These are phyloP conservation scores for Sciurus vulgaris DNA, from an alignment of 2,797 vertebrate genomes.

Conservation along the genomic window DNA sequence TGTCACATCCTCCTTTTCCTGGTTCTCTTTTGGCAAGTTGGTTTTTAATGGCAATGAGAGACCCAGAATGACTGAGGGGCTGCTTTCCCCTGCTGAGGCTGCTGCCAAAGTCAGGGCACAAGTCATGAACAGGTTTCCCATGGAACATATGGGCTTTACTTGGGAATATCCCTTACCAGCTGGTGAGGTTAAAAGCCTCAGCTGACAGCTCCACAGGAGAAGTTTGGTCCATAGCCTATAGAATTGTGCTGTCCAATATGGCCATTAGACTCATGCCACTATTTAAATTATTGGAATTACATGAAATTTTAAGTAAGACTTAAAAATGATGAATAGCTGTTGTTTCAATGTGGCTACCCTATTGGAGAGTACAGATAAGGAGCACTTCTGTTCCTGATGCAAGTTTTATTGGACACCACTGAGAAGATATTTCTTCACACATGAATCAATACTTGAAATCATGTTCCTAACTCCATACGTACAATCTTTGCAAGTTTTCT, in stretches of 20 bases:
- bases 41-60: not conserved
- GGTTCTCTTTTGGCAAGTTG: not conserved
- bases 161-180: not conserved
- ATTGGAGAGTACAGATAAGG: not conserved
- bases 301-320: not conserved
- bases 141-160: not conserved
- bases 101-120: not conserved
- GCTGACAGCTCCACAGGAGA: not conserved
- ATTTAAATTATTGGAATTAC: not conserved
- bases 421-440: not conserved
- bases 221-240: not conserved
- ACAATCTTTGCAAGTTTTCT: not conserved
- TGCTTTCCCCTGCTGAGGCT: not conserved
- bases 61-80: not conserved
- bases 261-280: not conserved
- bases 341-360: not conserved
- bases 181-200: not conserved
- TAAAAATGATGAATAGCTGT: not conserved
- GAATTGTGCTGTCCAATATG: not conserved
- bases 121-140: not conserved
- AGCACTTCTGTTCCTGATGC: not conserved
- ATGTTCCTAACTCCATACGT: not conserved
- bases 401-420: not conserved
- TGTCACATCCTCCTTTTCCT: not conserved
- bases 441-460: not conserved